Percentiles rank a stretch among this genome's conserved stretches.
Evolutionary conservation across 1,140 invertebrate species (phyloP).

Genomic region (Anagrus nilaparvatae): DNA sequence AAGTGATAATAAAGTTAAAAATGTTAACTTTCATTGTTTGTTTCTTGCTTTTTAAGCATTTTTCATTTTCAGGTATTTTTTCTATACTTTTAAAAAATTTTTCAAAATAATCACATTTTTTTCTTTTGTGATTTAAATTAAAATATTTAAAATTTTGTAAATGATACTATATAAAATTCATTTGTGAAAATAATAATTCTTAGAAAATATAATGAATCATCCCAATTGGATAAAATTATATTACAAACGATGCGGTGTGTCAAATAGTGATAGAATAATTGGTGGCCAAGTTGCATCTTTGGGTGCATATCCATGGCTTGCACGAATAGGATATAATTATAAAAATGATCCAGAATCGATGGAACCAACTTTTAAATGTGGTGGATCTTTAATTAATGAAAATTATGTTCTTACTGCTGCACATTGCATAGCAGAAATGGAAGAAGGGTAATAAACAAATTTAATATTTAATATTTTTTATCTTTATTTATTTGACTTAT

Average conservation of each 20-base stretch:
- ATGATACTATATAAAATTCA: too few relatives aligned
- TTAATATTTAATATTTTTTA: background rate
- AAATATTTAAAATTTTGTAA: too few relatives aligned
- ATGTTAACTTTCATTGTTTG: too few relatives aligned
- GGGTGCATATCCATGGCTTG: slow-evolving; percentile 61
- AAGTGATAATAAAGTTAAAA: too few relatives aligned
- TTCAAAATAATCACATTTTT: too few relatives aligned
- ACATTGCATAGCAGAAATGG: slow-evolving; percentile 46
- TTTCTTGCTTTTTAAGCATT: too few relatives aligned
- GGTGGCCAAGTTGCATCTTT: slow-evolving; percentile 49
- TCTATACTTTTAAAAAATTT: too few relatives aligned
- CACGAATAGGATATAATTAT: slow-evolving; percentile 49
- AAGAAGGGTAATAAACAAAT: background rate
- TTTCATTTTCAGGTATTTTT: too few relatives aligned
- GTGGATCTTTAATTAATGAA: slow-evolving; percentile 51
- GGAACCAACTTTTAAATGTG: slow-evolving; percentile 42
- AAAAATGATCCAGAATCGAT: slow-evolving; percentile 22
- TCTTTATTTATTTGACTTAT: slow-evolving; percentile 7
- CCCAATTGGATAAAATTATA: slow-evolving; percentile 37
- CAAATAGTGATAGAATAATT: slow-evolving; percentile 48
- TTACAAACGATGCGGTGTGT: slow-evolving; percentile 44
- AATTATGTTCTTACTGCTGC: slow-evolving; percentile 55
- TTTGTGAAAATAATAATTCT: too few relatives aligned
- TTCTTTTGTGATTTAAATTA: too few relatives aligned
- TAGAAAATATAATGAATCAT: slow-evolving; percentile 24